Percentiles rank a stretch among this genome's conserved stretches.
phyloP scores from a whole-genome alignment of 2,888 invertebrate species.

The Diploptera punctata region DNA sequence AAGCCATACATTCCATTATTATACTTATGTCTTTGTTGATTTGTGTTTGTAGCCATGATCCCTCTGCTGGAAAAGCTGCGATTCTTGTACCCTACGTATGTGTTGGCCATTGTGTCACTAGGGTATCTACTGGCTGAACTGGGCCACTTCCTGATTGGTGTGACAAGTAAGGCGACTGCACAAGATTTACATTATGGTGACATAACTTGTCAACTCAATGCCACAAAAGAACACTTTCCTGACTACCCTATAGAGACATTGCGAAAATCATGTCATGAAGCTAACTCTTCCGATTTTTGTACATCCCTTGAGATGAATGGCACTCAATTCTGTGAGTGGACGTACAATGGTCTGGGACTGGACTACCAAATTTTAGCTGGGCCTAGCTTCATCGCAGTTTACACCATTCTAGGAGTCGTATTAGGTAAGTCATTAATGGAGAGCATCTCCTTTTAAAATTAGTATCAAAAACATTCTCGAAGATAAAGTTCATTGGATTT shows the following conservation, averaged over 20 bases:
- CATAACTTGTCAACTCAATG: constrained; percentile 81
- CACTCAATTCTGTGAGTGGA: constrained; percentile 86
- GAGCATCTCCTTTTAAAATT: too few species aligned
- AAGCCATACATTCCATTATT: too few species aligned
- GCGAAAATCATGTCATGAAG: constrained; percentile 62
- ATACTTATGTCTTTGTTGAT: too few species aligned
- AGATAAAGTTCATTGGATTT: too few species aligned
- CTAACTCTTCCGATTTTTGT: constrained; percentile 65
- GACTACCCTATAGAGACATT: too few species aligned
- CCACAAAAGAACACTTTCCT: constrained; percentile 60
- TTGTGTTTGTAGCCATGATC: constrained; percentile 48
- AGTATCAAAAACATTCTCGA: too few species aligned
- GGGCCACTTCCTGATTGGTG: constrained; percentile 88
- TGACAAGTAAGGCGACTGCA: constrained; percentile 86
- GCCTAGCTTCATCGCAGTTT: constrained; percentile 91
- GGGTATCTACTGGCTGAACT: constrained; percentile 88
- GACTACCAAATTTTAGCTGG: constrained; percentile 94
- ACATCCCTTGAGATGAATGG: constrained; percentile 70
- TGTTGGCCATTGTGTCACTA: constrained; percentile 77
- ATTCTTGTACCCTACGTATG: constrained; percentile 79
- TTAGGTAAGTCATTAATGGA: constrained; percentile 64
- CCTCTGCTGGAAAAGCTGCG: constrained; percentile 64
- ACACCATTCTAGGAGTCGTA: constrained; percentile 85
- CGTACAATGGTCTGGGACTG: constrained; percentile 89
- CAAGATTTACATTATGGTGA: constrained; percentile 87